Evolutionary conservation across 2,797 vertebrate genomes (phyloP), one percentile per base, ranked within the genome.

Genomic region (Amblyopsis hoosieri): DNA sequence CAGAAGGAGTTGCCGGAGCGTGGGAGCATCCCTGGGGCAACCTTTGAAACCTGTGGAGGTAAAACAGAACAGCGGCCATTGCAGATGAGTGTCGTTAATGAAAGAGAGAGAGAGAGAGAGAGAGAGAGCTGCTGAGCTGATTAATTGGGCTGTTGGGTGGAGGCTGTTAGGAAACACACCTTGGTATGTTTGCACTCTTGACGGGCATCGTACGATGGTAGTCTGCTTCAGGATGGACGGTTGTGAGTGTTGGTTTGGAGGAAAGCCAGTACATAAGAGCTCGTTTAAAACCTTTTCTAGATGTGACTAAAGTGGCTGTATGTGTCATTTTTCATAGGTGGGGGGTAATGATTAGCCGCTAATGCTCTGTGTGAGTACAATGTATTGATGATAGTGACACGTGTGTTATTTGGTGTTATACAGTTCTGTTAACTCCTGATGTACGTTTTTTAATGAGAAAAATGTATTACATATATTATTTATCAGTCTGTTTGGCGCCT

Each of bases 41-140:
- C 64, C 64, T 51, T 55, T 23, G n/a, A 5, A 49, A 72, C 67
- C 71, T 76, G 80, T 62, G 66, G 66, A 89, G 92, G 92, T 93
- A 91, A 81, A 81, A 78, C 15, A 45, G 84, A 76, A 61, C 13
- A 2, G 51, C 31, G 0, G 4, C 23, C 60, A 56, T 54, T 8
- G 54, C 33, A 67, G 71, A 71, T 31, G 29, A 50, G 67, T 76
- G 72, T 74, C 69, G 65, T 75, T 62, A 50, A 56, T 60, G 1
- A 58, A 49, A 42, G 49, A 52, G 31, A 62, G 60, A 79, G 59
- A 46, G 1, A 42, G 23, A 13, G 54, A 31, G 46, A 17, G 57
- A 15, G 12, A 31, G 59, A 0, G 76, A 67, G 71, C 58, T 29
- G 62, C 48, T 14, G 72, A 68, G 67, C 2, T 13, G 69, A 74